Base-by-base conservation (phyloP, 1,140 invertebrate genomes). In the Elymnias hypermnestra region DNA sequence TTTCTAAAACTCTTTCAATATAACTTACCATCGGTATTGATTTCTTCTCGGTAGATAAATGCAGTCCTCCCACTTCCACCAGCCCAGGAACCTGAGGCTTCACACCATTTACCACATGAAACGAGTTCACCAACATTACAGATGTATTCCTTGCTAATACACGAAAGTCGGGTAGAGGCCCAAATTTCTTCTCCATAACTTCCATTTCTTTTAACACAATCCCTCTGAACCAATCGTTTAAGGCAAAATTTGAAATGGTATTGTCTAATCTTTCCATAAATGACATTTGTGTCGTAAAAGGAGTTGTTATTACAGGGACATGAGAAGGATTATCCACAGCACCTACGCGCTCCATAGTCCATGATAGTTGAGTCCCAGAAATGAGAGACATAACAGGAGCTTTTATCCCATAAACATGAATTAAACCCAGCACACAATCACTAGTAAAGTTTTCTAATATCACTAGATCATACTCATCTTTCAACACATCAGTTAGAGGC, bases 361-460 rank as follows among this genome's bases (percentile, higher is more conserved):
- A 92, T 0, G 88, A 88, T 85, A 92, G 89, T 5, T 89, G 43
- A 0, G 79, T 63, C 44, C 89, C 89, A 0, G 89, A 90, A 5
- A 88, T 88, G 4, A 93, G 9, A 0, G 69, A 77, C 1, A 94
- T 67, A 1, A 89, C 79, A 0, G 91, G 91, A 0, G 86, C 87
- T 21, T 47, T 60, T 13, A 67, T 48, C 5, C 85, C 59, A 29
- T 92, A 84, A 12, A 86, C 57, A 55, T 90, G 74, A 0, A 85
- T 67, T 15, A 93, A 66, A 4, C 85, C 89, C 21, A 92, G 57
- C 53, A 90, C 88, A 48, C 92, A 93, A 36, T 93, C 90, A 1
- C 87, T 89, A 31, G 88, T 90, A 54, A 93, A 93, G 18, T 86
- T 86, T 57, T 93, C 91, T 0, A 89, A 86, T 3, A 93, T 60